Evolutionary conservation across 2,113 vertebrate species (phyloP), one percentile per base, ranked within the genome.

Genomic region (Tetrax tetrax): DNA sequence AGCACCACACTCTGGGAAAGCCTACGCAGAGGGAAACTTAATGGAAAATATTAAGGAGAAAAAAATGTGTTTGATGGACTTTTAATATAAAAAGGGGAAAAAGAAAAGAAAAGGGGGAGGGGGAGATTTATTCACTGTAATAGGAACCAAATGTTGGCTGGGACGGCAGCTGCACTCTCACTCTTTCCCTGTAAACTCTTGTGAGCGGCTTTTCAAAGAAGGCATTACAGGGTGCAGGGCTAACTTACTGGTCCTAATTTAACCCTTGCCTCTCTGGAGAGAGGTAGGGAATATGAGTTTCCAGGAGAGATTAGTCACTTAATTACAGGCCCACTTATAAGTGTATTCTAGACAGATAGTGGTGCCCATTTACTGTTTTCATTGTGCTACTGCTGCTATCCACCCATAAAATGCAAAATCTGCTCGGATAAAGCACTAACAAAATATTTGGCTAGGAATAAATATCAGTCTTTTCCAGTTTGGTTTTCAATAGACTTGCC

Each of bases 71-170:
- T 98, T 98, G 98, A 98, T 98, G 97, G 98, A 97, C 91, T 98
- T 98, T 97, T 98, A 97, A 98, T 98, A 97, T 96, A 97, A 98
- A 97, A 97, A 91, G 65, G 50, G 89, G 91, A 83, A 27, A 51
- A 29, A 91, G 41, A 54, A 51, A 89, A 83, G 86, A 83, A 86
- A 90, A 85, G 86, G 93, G 72, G 90, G 64, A 93, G 96, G 90
- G 92, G 87, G 95, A 90, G 85, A 93, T 96, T 98, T 98, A 97
- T 98, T 98, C 96, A 80, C 84, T 74, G 95, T 98, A 98, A 99
- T 99, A 98, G 95, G 95, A 98, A 98, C 98, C 98, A 99, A 98
- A 99, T 99, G 98, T 98, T 97, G 98, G 96, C 95, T 64, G 84
- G 66, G 93, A 97, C 88, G 65, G 48, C 93, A 76, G 93, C 96